Conservation (phyloP, 2,113 vertebrate genomes). For the Oryzias javanicus region DNA sequence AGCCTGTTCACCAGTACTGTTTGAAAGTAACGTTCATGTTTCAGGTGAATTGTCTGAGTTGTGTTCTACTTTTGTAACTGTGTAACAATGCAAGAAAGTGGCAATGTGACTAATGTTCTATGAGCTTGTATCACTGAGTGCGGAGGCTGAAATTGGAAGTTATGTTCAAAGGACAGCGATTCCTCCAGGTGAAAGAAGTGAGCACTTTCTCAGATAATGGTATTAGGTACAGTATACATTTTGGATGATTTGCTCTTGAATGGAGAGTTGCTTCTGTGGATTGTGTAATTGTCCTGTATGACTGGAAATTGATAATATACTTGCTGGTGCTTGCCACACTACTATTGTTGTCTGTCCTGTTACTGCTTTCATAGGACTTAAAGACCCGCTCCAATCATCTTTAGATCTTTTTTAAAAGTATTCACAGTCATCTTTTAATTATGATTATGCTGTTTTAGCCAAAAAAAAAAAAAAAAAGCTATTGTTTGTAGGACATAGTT, state of each 20-base stretch:
- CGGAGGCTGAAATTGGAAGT: slow-evolving; percentile 5
- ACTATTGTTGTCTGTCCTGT: slow-evolving; percentile 50
- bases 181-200: slow-evolving; percentile 12
- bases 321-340: slow-evolving; percentile 68
- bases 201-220: slow-evolving; percentile 30
- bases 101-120: slow-evolving; percentile 65
- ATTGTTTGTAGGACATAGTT: too few species aligned
- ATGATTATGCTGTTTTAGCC: too few species aligned
- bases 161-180: slow-evolving; percentile 6
- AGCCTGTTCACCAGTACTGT: slow-evolving; percentile 41
- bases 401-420: too few species aligned
- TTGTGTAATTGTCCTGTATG: slow-evolving; percentile 67
- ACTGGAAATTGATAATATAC: slow-evolving; percentile 72
- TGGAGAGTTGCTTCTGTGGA: slow-evolving; percentile 61
- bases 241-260: slow-evolving; percentile 47
- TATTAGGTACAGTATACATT: slow-evolving; percentile 15
- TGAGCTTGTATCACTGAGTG: slow-evolving; percentile 50
- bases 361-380: slow-evolving; percentile 17
- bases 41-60: slow-evolving; percentile 44
- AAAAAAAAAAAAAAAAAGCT: too few species aligned
- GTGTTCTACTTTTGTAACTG: slow-evolving; percentile 59
- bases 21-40: slow-evolving; percentile 42
- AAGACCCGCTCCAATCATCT: too few species aligned
- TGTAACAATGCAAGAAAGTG: slow-evolving; percentile 53
- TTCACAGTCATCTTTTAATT: too few species aligned